Evolutionary conservation across 2,113 vertebrate genomes (phyloP), one percentile per base, ranked within the genome.

Genomic region (Monarcha castaneiventris): DNA sequence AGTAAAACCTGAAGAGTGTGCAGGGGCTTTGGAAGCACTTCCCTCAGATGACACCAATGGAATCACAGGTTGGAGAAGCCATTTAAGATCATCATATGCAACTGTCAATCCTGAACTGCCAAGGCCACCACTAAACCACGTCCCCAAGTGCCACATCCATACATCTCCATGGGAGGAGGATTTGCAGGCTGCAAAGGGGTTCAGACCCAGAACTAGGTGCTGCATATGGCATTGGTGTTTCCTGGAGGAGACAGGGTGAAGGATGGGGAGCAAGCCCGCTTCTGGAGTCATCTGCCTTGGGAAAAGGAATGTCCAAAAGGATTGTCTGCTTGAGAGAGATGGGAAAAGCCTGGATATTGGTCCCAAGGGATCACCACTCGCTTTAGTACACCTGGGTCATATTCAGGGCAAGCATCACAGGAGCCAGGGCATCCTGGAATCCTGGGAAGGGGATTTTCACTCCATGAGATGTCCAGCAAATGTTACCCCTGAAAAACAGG

Each of bases 41-140:
- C 41, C 77, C 35, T 68, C 0, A 0, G 35, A 8, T 33, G 41
- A 43, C 16, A 37, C 11, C 18, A 46, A 41, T 6, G 22, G 71
- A 55, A 69, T 69, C 12, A 32, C 15, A 41, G 46, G 21, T 2
- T 62, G 41, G 48, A 83, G 35, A 83, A 49, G n/a, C 25, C 63
- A 30, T 35, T 54, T 43, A 55, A 55, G 26, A 23, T 62, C 63
- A 69, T 35, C 26, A 48, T 56, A 35, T 49, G 21, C 63, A 83
- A 25, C 55, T 27, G 17, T 41, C 62, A 39, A 54, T 59, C 55
- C 71, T 0, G 0, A 54, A 55, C 14, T 69, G n/a, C 14, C 48
- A 76, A 69, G 56, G 14, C 55, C 55, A 59, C 19, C 52, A 67
- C 33, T 32, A 46, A 67, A 29, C 37, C 33, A 30, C 5, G 6